A percentile compares a stretch with the other conserved stretches of the same genome.
These are phyloP conservation scores for Flexamia atlantica DNA, from an alignment of 2,888 invertebrate genomes.

Conservation along the genomic window DNA sequence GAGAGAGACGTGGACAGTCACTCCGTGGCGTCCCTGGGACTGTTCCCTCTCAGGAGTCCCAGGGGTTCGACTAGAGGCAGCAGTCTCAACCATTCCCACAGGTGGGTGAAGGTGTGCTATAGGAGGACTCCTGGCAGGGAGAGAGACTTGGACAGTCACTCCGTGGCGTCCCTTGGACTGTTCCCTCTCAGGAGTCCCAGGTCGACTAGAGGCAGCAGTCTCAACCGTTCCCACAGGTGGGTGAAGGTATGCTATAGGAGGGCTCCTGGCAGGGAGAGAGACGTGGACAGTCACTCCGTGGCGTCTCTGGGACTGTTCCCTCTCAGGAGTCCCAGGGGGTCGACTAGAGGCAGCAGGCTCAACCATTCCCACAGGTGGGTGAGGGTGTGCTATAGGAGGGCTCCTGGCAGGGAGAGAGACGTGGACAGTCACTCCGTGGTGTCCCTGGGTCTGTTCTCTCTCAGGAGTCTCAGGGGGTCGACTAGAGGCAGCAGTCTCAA, in stretches of 20 bases:
- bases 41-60: slow-evolving; percentile 71
- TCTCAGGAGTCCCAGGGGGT: slow-evolving; percentile 72
- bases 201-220: slow-evolving; percentile 73
- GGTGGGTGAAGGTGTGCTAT: slow-evolving; percentile 66
- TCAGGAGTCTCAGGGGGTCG: slow-evolving; percentile 73
- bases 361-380: slow-evolving; percentile 74
- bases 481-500: slow-evolving; percentile 73
- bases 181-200: slow-evolving; percentile 72
- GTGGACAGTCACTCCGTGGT: slow-evolving; percentile 69
- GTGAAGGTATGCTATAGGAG: not conserved
- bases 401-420: slow-evolving; percentile 67
- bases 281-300: slow-evolving; percentile 70
- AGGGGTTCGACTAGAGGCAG: slow-evolving; percentile 73
- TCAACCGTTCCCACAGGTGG: slow-evolving; percentile 74
- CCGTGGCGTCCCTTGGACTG: slow-evolving; percentile 67
- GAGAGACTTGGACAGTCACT: slow-evolving; percentile 70
- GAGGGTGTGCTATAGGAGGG: not conserved
- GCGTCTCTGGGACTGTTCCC: slow-evolving; percentile 67
- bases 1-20: slow-evolving; percentile 70
- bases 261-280: slow-evolving; percentile 65
- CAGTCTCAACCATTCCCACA: slow-evolving; percentile 74
- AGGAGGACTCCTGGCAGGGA: slow-evolving; percentile 57
- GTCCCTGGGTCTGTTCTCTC: slow-evolving; percentile 67
- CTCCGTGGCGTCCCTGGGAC: slow-evolving; percentile 67
- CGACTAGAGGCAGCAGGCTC: slow-evolving; percentile 73